Base-by-base conservation (phyloP, 2,113 vertebrate species). In the Corydoras sp. region DNA sequence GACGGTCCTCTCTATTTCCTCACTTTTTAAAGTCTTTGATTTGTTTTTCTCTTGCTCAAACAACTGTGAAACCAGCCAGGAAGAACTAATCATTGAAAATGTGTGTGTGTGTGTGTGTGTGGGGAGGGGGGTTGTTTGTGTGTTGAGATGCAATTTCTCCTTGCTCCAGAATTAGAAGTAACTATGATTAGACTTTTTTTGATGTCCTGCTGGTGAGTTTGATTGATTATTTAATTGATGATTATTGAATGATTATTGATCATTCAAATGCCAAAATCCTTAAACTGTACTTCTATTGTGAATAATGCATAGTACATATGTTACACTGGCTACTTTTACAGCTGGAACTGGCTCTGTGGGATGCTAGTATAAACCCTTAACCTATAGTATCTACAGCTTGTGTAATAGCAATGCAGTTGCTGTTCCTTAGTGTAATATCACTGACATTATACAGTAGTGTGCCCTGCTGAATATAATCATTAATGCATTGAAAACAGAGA, bases 31-130 rank as follows among this genome's bases (percentile, higher is more conserved):
- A 24, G 18, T 56, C 68, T 69, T 69, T 60, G 68, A 69, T 69
- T 69, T 62, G 14, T 48, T 61, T 66, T 32, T 70, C 55, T 24
- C 54, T 69, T 24, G 63, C 63, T 4, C 74, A 6, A 71, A 55
- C 78, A 69, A 63, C 84, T 81, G 85, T 82, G 85, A 85, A 84
- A 77, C 85, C 83, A 87, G 86, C 80, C 86, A 84, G 83, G 74
- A 77, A 84, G 68, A 54, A 62, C 29, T 54, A 53, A 18, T 62
- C 30, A 18, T 55, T 35, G 43, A 18, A 56, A 53, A 18, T 35
- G 14, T 61, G 49, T 32, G 68, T 70, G 65, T 68, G 54, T 58
- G 54, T 48, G 54, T 58, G 10, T 58, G 35, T 59, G 56, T 69
- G 56, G 10, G 18, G n/a, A 13, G 10, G 18, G 18, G 18, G 18